Evolutionary conservation across 2,888 invertebrate genomes (phyloP).

Genomic region (Polydrusus pterygomalis): DNA sequence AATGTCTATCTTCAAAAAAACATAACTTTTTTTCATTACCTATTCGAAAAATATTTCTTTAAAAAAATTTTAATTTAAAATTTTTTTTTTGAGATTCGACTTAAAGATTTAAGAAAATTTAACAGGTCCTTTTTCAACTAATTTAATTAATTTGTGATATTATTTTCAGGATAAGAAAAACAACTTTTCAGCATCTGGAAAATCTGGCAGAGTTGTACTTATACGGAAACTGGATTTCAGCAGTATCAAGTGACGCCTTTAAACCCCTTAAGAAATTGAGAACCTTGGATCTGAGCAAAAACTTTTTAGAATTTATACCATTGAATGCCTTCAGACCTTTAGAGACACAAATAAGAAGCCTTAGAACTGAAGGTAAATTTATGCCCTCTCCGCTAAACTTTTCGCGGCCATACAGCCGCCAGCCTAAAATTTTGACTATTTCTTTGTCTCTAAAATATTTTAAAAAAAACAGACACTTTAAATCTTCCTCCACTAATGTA

Average conservation of each 20-base stretch:
- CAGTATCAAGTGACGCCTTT: slow-evolving; percentile 86
- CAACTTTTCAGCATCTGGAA: slow-evolving; percentile 84
- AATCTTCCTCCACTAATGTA: too few species aligned
- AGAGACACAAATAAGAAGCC: slow-evolving; percentile 87
- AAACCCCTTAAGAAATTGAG: slow-evolving; percentile 84
- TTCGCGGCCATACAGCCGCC: too few species aligned
- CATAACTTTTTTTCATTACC: too few species aligned
- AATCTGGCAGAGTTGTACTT: slow-evolving; percentile 86
- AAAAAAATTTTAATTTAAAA: too few species aligned
- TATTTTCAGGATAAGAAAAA: slow-evolving; percentile 78
- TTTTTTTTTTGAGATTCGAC: not conserved
- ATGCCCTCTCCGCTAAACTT: not conserved
- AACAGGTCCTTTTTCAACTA: too few species aligned
- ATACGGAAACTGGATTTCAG: slow-evolving; percentile 88
- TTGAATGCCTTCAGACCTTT: slow-evolving; percentile 84
- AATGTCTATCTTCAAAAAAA: too few species aligned
- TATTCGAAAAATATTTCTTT: too few species aligned
- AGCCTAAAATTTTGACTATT: too few species aligned
- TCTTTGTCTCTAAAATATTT: too few species aligned
- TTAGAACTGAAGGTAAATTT: slow-evolving; percentile 86
- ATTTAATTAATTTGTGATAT: too few species aligned
- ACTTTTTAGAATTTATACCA: slow-evolving; percentile 88
- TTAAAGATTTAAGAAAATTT: too few species aligned
- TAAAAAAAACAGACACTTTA: too few species aligned
- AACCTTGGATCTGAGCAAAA: slow-evolving; percentile 86